Conservation (phyloP, 2,797 vertebrate genomes). For the Crenuchus spilurus region DNA sequence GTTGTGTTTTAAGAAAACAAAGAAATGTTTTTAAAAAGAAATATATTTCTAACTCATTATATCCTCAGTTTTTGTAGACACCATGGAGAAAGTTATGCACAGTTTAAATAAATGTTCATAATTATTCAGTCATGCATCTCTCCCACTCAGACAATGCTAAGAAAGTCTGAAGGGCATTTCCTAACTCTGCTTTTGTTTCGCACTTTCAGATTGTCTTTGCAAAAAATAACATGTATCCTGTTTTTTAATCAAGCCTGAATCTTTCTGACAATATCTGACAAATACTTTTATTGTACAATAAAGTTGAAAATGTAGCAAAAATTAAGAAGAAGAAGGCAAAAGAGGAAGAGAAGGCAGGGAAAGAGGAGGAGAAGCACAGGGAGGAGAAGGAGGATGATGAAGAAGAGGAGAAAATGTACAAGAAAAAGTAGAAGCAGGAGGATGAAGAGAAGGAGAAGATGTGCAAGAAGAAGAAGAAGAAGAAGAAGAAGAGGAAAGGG, state of each 20-base stretch:
- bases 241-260: background rate
- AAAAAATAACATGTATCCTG: background rate
- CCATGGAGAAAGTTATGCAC: conserved; percentile 44
- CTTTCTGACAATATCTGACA: background rate
- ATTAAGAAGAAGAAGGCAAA: conserved; percentile 1
- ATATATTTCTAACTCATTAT: conserved; percentile 45
- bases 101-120: conserved; percentile 51
- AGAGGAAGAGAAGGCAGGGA: no score
- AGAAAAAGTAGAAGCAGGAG: background rate
- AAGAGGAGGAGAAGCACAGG: no score
- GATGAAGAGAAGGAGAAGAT: conserved; percentile 3
- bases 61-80: conserved; percentile 33
- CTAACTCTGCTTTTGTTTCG: background rate
- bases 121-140: conserved; percentile 49
- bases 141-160: conserved; percentile 25
- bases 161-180: conserved; percentile 26
- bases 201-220: background rate
- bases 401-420: background rate
- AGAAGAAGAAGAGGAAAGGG: background rate
- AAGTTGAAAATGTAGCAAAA: background rate
- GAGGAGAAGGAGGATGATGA: background rate
- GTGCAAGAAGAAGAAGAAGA: background rate
- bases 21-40: conserved; percentile 45
- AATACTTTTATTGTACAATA: background rate
- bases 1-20: conserved; percentile 45